A percentile compares a stretch with the other conserved stretches of the same genome.
These are phyloP conservation scores for Pecten maximus DNA, from an alignment of 2,888 invertebrate species.

Conservation along the genomic window DNA sequence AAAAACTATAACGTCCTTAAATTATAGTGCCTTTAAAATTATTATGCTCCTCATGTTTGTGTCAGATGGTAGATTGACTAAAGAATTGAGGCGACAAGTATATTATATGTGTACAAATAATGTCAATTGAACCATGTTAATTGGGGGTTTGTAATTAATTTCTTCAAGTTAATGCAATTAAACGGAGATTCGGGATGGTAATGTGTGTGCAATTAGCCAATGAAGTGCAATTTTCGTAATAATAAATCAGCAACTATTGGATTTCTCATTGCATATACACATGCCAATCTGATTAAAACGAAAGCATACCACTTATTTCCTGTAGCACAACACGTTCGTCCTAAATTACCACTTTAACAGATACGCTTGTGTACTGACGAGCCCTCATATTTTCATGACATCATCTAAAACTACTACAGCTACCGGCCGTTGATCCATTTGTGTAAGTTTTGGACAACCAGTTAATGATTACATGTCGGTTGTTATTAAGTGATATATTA, in stretches of 20 bases:
- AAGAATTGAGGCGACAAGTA: neutral
- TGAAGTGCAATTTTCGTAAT: neutral
- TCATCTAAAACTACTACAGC: too few species aligned
- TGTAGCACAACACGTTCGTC: neutral
- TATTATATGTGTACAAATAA: neutral
- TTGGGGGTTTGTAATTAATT: neutral
- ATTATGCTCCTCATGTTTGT: neutral
- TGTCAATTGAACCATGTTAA: neutral
- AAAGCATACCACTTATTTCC: neutral
- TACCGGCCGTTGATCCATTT: too few species aligned
- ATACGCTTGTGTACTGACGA: neutral
- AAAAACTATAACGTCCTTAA: too few species aligned
- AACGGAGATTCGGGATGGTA: neutral
- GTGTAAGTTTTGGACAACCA: too few species aligned
- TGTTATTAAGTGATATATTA: too few species aligned
- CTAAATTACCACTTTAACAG: neutral
- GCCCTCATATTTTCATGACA: neutral
- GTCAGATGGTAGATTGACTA: neutral
- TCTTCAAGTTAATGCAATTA: neutral
- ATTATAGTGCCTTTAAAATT: too few species aligned
- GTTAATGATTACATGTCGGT: too few species aligned
- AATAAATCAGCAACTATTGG: neutral
- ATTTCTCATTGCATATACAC: neutral
- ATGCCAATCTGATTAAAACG: neutral
- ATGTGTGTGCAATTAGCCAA: neutral